These are phyloP conservation scores for Nycticebus coucang DNA, from an alignment of 2,113 vertebrate species.

Conservation along the genomic window DNA sequence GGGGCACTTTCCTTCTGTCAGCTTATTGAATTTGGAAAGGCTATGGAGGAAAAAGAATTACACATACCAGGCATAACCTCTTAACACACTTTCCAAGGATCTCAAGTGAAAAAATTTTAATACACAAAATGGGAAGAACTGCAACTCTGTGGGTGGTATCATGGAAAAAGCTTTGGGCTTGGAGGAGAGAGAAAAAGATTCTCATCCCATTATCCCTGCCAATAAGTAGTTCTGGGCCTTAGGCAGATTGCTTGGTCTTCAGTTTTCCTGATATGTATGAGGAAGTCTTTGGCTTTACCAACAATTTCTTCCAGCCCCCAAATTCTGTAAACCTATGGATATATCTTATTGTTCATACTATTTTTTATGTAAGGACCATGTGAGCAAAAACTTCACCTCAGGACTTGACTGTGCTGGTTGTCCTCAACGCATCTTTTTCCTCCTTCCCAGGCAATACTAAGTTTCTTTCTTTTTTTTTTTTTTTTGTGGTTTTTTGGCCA, in stretches of 20 bases:
- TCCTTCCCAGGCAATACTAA: neutral
- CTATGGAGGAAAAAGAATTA: constrained; percentile 7
- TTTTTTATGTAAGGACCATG: neutral
- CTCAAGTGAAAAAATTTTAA: constrained; percentile 37
- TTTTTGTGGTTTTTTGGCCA: too few relatives aligned
- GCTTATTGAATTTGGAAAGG: constrained; percentile 54
- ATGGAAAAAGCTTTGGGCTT: constrained; percentile 59
- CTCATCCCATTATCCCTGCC: constrained; percentile 38
- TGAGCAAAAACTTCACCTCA: constrained; percentile 3
- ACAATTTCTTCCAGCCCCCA: neutral
- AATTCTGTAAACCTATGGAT: neutral
- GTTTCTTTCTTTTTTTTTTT: too few relatives aligned
- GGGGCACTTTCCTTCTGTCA: neutral
- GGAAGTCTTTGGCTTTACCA: constrained; percentile 55
- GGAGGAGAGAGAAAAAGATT: constrained; percentile 46
- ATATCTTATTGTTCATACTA: neutral
- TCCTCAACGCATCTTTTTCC: neutral
- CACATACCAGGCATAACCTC: neutral
- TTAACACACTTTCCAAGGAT: constrained; percentile 36
- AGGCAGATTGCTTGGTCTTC: constrained; percentile 38
- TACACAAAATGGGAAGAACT: constrained; percentile 57
- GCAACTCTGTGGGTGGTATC: constrained; percentile 68
- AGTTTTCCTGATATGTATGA: constrained; percentile 51
- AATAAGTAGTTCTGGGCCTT: constrained; percentile 50
- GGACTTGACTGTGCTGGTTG: neutral